phyloP scores from a whole-genome alignment of 2,113 vertebrate genomes.

The Xiphias gladius region DNA sequence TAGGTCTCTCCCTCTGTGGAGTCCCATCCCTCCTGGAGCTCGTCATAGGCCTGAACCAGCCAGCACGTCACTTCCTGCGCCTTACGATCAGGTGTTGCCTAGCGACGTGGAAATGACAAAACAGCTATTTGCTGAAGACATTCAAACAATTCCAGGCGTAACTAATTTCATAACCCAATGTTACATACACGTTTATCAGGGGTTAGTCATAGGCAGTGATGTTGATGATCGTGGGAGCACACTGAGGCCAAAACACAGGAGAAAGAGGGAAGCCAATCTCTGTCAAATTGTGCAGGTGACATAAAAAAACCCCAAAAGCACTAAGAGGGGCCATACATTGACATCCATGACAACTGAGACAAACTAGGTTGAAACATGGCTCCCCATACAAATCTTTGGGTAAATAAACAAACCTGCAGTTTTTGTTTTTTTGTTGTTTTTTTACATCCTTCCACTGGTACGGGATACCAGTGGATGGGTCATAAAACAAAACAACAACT shows the following conservation, averaged over 20 bases:
- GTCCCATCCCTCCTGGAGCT: slow-evolving; percentile 86
- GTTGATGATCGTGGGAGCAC: background rate
- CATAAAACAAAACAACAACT: background rate
- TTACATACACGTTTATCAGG: no score
- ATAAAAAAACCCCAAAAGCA: no score
- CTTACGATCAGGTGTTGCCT: slow-evolving; percentile 82
- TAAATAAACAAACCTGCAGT: no score
- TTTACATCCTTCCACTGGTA: no score
- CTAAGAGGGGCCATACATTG: no score
- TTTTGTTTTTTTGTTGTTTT: no score
- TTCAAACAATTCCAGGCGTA: background rate
- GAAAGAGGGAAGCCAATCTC: no score
- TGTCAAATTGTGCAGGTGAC: no score
- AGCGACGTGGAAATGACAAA: background rate
- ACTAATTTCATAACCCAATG: background rate
- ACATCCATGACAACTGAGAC: background rate
- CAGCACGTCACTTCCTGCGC: slow-evolving; percentile 87
- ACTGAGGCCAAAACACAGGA: background rate
- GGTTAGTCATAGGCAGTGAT: background rate
- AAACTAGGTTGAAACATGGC: background rate
- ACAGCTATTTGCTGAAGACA: background rate
- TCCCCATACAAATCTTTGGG: background rate
- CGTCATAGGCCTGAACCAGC: slow-evolving; percentile 88
- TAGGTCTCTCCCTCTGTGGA: slow-evolving; percentile 88
- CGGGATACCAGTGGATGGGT: background rate